Base-by-base conservation (phyloP, 2,113 vertebrate species). In the Lipotes vexillifer region DNA sequence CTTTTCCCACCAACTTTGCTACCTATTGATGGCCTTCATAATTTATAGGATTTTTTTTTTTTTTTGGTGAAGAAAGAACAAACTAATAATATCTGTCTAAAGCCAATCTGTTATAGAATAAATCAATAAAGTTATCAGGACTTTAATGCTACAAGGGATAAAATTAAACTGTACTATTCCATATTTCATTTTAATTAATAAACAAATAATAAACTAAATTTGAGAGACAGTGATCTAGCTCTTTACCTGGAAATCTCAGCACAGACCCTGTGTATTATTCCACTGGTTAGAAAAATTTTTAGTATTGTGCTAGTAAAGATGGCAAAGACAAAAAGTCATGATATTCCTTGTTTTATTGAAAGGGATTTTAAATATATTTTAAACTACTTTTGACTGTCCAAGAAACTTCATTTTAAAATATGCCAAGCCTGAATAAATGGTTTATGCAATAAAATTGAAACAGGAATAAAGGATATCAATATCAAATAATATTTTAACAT, bases 321-420 rank as follows among this genome's bases (percentile, higher is more conserved):
- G 31, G 11, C 17, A 93, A 92, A 23, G 41, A 36, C 2, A 74
- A 88, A 96, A 86, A 12, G 23, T 38, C 6, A 29, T 6, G 5
- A 17, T 44, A 38, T 68, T 57, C 13, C 17, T 61, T 85, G 25
- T 59, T 96, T 95, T 87, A 74, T 31, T 41, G 10, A 97, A 27
- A 49, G 25, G 10, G 5, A 96, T 61, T 59, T 85, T 84, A 23
- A 93, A 68, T 8, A 63, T 90, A 74, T 86, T 88, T 55, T 11
- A 69, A 65, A 74, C 4, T 89, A 41, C 5, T 61, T 2, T 63
- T 94, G 46, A 74, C 75, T 93, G 6, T 10, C 29, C 13, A 83
- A 69, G 11, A 94, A 71, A 59, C 4, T 57, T 65, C 52, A 80
- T 94, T 96, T 93, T 84, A 69, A 92, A 95, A 92, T 9, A 78